Base-by-base conservation (phyloP, 2,113 vertebrate genomes). In the Diphyllodes magnificus region DNA sequence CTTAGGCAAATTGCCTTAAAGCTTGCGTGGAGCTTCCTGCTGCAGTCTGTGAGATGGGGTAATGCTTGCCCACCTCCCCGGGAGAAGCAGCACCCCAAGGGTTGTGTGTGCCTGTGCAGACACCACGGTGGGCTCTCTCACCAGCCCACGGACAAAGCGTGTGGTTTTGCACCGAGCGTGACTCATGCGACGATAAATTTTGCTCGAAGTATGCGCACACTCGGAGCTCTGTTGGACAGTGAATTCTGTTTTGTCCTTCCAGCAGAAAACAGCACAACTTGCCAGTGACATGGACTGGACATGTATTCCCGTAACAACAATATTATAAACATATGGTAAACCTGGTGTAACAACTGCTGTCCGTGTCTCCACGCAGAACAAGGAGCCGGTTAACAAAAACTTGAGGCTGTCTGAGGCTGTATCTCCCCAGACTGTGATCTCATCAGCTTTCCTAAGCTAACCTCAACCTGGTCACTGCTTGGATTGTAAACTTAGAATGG, bases 361-460 rank as follows among this genome's bases (percentile, higher is more conserved):
- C 82, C 14, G 0, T 30, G 72, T 65, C 90, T 94, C 94, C 45
- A 6, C 1, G 9, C 82, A 20, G 56, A 96, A 83, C 86, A 93
- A 96, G 95, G 90, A 87, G 84, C 61, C 0, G 47, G 77, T 85
- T 88, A 93, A 93, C 79, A 77, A 77, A 85, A 82, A 93, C 88
- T 63, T 7, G 70, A 72, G 73, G 60, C 86, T 70, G 82, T 56
- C 84, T 92, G 86, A 76, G 84, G 92, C 85, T 64, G 14, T 94
- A 71, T 95, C 92, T 95, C 88, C 79, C 76, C 88, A 93, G 92
- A 94, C 94, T 88, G 88, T 93, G 89, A 96, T 94, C 92, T 96
- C 96, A 95, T 93, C 93, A 87, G 91, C 71, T 93, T 92, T 89
- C 92, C 91, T 87, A 90, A 92, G 92, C 94, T 96, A 93, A 97